Base-by-base conservation (phyloP, 2,888 invertebrate species). In the Amphipyra berbera region DNA sequence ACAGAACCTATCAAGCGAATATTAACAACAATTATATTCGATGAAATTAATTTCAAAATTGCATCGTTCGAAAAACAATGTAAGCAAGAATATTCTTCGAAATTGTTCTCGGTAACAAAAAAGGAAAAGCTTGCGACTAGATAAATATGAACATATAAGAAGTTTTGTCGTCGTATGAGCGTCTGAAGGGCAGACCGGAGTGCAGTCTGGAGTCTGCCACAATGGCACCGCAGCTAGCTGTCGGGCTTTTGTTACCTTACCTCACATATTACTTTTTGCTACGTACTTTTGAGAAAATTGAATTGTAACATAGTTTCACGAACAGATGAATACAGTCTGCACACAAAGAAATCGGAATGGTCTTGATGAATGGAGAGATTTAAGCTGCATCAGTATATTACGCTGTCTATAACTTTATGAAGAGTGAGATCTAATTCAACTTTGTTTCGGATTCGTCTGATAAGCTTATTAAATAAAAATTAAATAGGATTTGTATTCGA, bases 191-290 rank as follows among this genome's bases (percentile, higher is more conserved):
- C 71, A 79, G 74, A 72, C 61, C 55, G 65, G 67, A 62, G 69
- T 64, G 68, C 53, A 68, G 60, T 60, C 56, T 73, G 70, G 21
- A 21, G 21, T 21, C 76, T 73, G 68, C 67, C 76, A 86, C 83
- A 84, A 85, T 82, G 67, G 73, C 65, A 62, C 66, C 78, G 78
- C 63, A 76, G 78, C 80, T 79, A 78, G 77, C 74, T 70, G 81
- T 73, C 76, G 75, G 64, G 68, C 73, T 79, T 85, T 85, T 87
- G 85, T 86, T 82, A 79, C 75, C 77, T 82, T 80, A 80, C 75
- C 79, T 73, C 80, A 77, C 81, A 85, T 84, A 84, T 84, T 85
- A 82, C 81, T 83, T 84, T 83, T 61, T 61, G 56, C 72, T 64
- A 63, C 59, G 66, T 45, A 49, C 68, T 69, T 73, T 53, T 61